Percentiles rank a stretch among this genome's conserved stretches.
These are phyloP conservation scores for Bungarus multicinctus DNA, from an alignment of 2,113 vertebrate genomes.

Conservation along the genomic window DNA sequence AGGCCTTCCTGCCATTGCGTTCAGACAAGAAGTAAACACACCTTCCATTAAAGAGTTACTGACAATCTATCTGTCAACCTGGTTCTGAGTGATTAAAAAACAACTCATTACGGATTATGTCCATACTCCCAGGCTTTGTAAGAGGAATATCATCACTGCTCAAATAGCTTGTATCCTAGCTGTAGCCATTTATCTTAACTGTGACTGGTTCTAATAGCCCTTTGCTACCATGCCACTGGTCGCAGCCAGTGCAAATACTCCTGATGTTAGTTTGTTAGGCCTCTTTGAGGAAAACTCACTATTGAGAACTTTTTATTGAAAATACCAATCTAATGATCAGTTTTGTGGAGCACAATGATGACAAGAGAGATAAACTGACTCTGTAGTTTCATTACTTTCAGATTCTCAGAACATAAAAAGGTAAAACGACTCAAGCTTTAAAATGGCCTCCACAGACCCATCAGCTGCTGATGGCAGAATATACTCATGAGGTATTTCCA, in stretches of 20 bases:
- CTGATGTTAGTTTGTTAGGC: background rate
- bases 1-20: background rate
- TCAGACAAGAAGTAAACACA: background rate
- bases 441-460: background rate
- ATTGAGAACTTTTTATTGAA: background rate
- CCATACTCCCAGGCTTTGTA: background rate
- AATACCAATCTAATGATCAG: background rate
- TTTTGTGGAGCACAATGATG: background rate
- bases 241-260: background rate
- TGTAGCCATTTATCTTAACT: background rate
- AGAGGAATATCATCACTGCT: background rate
- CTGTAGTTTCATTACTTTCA: background rate
- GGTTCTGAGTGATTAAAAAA: background rate
- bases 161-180: background rate
- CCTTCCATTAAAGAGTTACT: background rate
- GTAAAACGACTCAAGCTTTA: background rate
- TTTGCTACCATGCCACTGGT: background rate
- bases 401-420: background rate
- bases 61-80: background rate
- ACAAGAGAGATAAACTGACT: background rate
- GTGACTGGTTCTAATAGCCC: background rate
- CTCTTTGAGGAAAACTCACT: background rate
- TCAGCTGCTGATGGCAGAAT: background rate
- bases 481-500: background rate
- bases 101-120: background rate